Conservation (phyloP, 2,888 invertebrate genomes). For the Phasia obesa region DNA sequence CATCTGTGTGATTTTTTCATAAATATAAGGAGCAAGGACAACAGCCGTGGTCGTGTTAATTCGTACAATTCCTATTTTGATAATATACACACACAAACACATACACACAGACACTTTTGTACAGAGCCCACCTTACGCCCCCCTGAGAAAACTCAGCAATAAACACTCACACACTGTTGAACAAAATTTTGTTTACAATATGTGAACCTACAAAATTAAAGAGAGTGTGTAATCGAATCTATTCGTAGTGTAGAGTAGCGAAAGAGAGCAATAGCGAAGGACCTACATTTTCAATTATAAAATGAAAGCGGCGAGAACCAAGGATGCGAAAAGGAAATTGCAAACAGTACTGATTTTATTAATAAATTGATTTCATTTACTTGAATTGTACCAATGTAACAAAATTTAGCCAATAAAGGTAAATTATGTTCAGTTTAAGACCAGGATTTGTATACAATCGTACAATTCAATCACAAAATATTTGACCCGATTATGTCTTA, state of each 20-base stretch:
- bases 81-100: constrained; percentile 2
- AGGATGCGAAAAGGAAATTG: constrained; percentile 17
- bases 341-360: not conserved
- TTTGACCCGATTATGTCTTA: too few species aligned
- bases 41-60: constrained; percentile 62
- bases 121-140: constrained; percentile 12
- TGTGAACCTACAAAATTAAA: constrained; percentile 44
- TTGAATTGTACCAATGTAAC: not conserved
- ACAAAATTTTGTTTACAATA: constrained; percentile 47
- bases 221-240: constrained; percentile 42
- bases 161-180: constrained; percentile 40
- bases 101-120: not conserved
- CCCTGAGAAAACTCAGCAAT: constrained; percentile 20
- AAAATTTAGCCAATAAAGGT: too few species aligned
- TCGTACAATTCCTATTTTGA: constrained; percentile 53
- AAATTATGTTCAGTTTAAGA: too few species aligned
- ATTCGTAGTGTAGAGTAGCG: constrained; percentile 1
- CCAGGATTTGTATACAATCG: too few species aligned
- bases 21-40: constrained; percentile 69
- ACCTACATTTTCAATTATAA: constrained; percentile 63
- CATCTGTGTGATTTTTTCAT: constrained; percentile 35
- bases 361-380: not conserved
- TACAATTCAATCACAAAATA: too few species aligned
- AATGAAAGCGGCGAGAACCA: constrained; percentile 46
- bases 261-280: constrained; percentile 57